Percentiles rank a stretch among this genome's conserved stretches.
Conservation (phyloP, 2,113 vertebrate genomes). For the Bettongia penicillata region DNA sequence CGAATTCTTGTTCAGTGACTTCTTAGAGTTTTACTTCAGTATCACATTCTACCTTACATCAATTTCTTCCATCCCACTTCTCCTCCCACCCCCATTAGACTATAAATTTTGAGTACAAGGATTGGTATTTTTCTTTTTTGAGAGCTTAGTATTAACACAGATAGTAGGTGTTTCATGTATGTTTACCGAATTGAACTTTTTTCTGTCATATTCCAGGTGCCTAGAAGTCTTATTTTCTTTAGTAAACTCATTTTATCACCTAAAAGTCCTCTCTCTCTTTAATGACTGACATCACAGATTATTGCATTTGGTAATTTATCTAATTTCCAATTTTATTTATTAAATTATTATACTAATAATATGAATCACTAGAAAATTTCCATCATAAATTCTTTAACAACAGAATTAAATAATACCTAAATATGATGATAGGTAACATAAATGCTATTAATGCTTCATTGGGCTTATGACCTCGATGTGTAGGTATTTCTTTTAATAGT, state of each 20-base stretch:
- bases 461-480: neutral
- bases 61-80: neutral
- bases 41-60: neutral
- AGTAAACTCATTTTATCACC: neutral
- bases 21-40: neutral
- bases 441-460: neutral
- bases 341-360: neutral
- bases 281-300: neutral
- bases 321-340: neutral
- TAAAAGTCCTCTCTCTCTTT: neutral
- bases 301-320: neutral
- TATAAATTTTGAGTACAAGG: neutral
- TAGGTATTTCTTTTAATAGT: neutral
- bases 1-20: neutral
- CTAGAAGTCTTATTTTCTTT: neutral
- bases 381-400: neutral
- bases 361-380: neutral
- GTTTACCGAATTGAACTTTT: neutral
- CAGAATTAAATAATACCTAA: neutral
- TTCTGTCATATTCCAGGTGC: too few relatives aligned
- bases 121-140: neutral
- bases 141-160: neutral
- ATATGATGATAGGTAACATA: neutral
- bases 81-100: neutral
- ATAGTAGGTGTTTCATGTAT: neutral